Percentiles rank a stretch among this genome's conserved stretches.
Conservation (phyloP, 2,888 invertebrate species). For the Drosophila peninsularis region DNA sequence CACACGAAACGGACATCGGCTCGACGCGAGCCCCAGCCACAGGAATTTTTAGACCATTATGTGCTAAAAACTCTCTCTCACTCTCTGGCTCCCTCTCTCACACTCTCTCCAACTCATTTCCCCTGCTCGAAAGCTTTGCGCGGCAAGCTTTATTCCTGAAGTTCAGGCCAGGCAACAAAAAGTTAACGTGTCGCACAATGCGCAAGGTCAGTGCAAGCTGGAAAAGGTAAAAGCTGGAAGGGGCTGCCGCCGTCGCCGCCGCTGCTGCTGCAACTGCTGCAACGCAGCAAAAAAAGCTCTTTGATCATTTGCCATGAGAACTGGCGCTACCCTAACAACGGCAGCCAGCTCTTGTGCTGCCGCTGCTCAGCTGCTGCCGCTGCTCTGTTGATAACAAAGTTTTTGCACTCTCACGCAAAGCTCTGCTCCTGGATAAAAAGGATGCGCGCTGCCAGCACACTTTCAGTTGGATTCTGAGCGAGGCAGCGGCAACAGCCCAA, state of each 20-base stretch:
- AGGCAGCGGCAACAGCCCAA: constrained; percentile 64
- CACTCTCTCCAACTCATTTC: constrained; percentile 36
- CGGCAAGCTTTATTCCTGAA: constrained; percentile 76
- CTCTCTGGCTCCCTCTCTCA: neutral
- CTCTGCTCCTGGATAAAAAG: constrained; percentile 67
- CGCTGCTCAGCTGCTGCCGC: constrained; percentile 1
- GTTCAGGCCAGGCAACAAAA: constrained; percentile 61
- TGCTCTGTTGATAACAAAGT: constrained; percentile 55
- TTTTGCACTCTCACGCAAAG: constrained; percentile 51
- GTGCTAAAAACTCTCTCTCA: constrained; percentile 37
- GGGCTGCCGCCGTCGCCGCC: constrained; percentile 26
- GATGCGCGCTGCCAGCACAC: constrained; percentile 63
- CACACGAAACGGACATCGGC: constrained; percentile 24
- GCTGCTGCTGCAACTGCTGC: constrained; percentile 33
- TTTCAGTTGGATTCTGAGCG: constrained; percentile 80
- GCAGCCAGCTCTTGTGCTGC: constrained; percentile 2
- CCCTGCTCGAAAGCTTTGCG: constrained; percentile 63
- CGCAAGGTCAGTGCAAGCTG: constrained; percentile 81
- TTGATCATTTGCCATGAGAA: constrained; percentile 62
- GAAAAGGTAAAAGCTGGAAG: constrained; percentile 59
- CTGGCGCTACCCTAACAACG: constrained; percentile 8
- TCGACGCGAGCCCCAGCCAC: neutral
- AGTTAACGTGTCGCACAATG: constrained; percentile 66
- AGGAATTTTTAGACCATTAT: constrained; percentile 31
- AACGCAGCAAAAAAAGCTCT: constrained; percentile 58